Evolutionary conservation across 2,113 vertebrate species (phyloP), one percentile per base, ranked within the genome.

Genomic region (Chionodraco myersi): DNA sequence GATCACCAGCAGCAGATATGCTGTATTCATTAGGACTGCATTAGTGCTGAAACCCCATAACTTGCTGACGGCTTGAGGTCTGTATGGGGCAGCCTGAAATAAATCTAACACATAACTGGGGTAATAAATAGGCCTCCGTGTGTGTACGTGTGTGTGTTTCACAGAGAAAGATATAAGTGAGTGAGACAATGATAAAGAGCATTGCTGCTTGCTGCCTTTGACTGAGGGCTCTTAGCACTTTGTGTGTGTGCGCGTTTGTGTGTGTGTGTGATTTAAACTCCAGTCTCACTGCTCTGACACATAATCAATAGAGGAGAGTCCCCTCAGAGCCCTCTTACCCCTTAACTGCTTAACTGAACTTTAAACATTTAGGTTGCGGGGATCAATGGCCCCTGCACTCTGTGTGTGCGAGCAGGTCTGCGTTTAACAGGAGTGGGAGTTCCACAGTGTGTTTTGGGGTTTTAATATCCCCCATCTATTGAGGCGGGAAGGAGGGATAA

Each of bases 261-360:
- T 44, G 85, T 83, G 77, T 61, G 91, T 89, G 93, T 94, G 96
- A 95, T 96, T 96, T 96, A 96, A 97, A 96, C 95, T 95, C 93
- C 91, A 95, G 95, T 95, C 95, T 95, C 95, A 95, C 95, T 93
- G 92, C 91, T 86, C 95, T 96, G 97, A 97, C 97, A 97, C 95
- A 97, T 97, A 98, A 98, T 99, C 97, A 96, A 99, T 98, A 95
- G 93, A 92, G 95, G 94, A 85, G 94, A 96, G 96, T 97, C 96
- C 95, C 97, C 96, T 96, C 69, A 89, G 96, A 97, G 96, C 95
- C 96, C 96, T 97, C 96, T 96, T 96, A 96, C 95, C 97, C 96
- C 96, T 96, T 96, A 97, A 97, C 97, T 96, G 96, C 96, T 97
- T 97, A 97, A 97, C 95, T 97, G 96, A 97, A 98, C 96, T 98